Evolutionary conservation across 2,797 vertebrate genomes (phyloP).

Genomic region (Acestrorhynchus altus): DNA sequence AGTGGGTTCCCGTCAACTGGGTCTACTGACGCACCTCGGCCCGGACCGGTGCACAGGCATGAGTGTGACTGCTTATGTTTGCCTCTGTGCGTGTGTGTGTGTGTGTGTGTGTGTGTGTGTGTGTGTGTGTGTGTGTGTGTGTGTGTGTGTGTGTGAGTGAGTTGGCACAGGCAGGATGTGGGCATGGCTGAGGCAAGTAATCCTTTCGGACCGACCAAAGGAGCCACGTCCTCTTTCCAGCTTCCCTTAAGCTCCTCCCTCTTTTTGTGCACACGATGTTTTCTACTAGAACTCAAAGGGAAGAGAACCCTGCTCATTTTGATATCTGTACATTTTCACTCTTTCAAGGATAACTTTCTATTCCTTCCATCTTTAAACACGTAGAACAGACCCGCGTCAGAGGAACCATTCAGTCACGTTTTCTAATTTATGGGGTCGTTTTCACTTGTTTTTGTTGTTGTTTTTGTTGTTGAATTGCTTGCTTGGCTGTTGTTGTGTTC

Average conservation of each 20-base stretch:
- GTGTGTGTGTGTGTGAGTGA: slow-evolving; percentile 47
- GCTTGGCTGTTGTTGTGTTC: slow-evolving; percentile 13
- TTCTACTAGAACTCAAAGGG: slow-evolving; percentile 89
- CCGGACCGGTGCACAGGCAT: slow-evolving; percentile 8
- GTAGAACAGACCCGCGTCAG: slow-evolving; percentile 29
- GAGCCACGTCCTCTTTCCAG: slow-evolving; percentile 62
- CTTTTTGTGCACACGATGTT: slow-evolving; percentile 79
- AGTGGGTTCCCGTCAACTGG: slow-evolving; percentile 99
- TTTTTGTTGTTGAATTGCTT: neutral
- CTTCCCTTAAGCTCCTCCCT: slow-evolving; percentile 51
- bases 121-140: neutral
- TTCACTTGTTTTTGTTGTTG: slow-evolving; percentile 1
- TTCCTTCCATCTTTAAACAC: slow-evolving; percentile 77
- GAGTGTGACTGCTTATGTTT: neutral
- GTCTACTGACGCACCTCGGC: slow-evolving; percentile 82
- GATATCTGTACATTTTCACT: slow-evolving; percentile 98
- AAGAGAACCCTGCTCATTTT: slow-evolving; percentile 96
- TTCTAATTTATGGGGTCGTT: slow-evolving; percentile 39
- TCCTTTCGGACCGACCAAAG: slow-evolving; percentile 44
- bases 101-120: slow-evolving; percentile 54
- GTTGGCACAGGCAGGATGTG: slow-evolving; percentile 56
- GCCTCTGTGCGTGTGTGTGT: neutral
- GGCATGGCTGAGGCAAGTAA: slow-evolving; percentile 35
- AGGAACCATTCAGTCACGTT: slow-evolving; percentile 19
- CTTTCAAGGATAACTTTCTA: slow-evolving; percentile 97